Evolutionary conservation across 1,140 invertebrate genomes (phyloP), one percentile per base, ranked within the genome.

Genomic region (Paralvinella palmiformis): DNA sequence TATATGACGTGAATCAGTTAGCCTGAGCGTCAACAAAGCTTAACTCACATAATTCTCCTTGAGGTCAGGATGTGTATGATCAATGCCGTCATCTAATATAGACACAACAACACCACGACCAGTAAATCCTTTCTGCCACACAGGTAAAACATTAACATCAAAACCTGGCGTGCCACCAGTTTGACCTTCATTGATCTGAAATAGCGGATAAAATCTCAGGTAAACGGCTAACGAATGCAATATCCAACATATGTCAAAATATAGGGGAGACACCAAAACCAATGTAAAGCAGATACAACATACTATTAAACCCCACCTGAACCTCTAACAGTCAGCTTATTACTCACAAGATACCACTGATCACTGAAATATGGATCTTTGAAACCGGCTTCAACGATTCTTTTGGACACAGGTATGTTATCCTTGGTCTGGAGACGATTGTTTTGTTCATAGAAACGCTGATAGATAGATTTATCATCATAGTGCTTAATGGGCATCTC

Each of bases 291-390:
- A 53, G 24, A 53, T 53, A 1, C 24, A 53, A 53, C 13, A 53
- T 53, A 13, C 50, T n/a, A n/a, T 57, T 57, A 7, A 57, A 57
- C 1, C 24, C n/a, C n/a, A n/a, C n/a, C n/a, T n/a, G n/a, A n/a
- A n/a, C n/a, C n/a, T n/a, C n/a, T 58, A 35, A 37, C 20, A 59
- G 22, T 2, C n/a, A 2, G 22, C 29, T 32, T 45, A 36, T 33
- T 33, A 65, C 77, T 75, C 73, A 82, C 81, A 72, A 80, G 65
- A 64, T 82, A 82, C 82, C 81, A 82, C 70, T 81, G 77, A 55
- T 81, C 72, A 13, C 65, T 55, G 57, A 71, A 83, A 55, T 68
- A 71, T 20, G 77, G 78, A 71, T 82, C 80, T 64, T 74, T 75
- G 59, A 79, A 81, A 1, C 60, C 15, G 15, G 73, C 4, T 22